Base-by-base conservation (phyloP, 1,140 invertebrate genomes). In the Neuroterus valhalla region DNA sequence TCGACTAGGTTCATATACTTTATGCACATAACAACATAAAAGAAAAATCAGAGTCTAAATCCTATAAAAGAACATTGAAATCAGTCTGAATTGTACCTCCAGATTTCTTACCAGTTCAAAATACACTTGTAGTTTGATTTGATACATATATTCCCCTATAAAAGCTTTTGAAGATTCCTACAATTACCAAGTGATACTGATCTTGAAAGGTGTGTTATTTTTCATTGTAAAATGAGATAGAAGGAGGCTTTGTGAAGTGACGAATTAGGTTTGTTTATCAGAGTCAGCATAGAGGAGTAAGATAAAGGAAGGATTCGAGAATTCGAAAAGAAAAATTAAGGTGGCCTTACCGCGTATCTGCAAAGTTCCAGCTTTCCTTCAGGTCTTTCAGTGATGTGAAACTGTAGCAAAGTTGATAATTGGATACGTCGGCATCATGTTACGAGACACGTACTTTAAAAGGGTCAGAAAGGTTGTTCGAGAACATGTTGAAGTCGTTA, bases 131-230 rank as follows among this genome's bases (percentile, higher is more conserved):
- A n/a, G n/a, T n/a, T n/a, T n/a, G n/a, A n/a, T n/a, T n/a, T n/a
- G n/a, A n/a, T n/a, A 1, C 3, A 11, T 31, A 55, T 55, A 26
- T 5, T 55, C 23, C 31, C 45, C 15, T 26, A 12, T 14, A 8
- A n/a, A n/a, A 38, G 55, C 23, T 62, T 62, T 31, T 12, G 12
- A 31, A 21, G 15, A 21, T 50, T 19, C 21, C 17, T 50, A 55
- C 52, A 55, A 31, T 15, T 26, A 15, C 52, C 14, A 62, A 26
- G 6, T 26, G n/a, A 14, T 26, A 62, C 2, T 2, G 31, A 62
- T 62, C 23, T 62, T 26, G 55, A 62, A 15, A 62, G 55, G 31
- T 31, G 26, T 62, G 55, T 62, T 62, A 62, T 62, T 62, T 31
- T 62, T 4, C 31, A 1, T 31, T 6, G 21, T 31, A 15, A 14